These are phyloP conservation scores for Hippasteria phrygiana DNA, from an alignment of 53 echinoderm and acorn worm species.

Conservation along the genomic window DNA sequence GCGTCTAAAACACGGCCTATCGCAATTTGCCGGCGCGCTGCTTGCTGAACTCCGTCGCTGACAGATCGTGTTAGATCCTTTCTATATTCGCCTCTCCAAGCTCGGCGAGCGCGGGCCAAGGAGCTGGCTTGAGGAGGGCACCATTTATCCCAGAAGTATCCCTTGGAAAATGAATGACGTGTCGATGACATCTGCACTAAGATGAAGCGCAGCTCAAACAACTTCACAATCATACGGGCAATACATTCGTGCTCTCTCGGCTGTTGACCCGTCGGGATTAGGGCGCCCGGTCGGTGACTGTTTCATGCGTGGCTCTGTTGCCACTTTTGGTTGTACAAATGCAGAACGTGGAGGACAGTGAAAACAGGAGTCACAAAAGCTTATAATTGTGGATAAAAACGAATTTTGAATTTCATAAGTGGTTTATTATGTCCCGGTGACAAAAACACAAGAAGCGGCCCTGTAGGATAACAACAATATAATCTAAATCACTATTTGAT, in stretches of 20 bases:
- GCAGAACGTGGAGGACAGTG: no score
- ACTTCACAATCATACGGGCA: neutral
- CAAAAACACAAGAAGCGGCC: no score
- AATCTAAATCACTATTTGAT: no score
- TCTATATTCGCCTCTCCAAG: no score
- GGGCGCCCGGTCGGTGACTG: neutral
- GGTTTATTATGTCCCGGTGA: no score
- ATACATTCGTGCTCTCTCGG: neutral
- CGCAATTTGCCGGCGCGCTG: neutral
- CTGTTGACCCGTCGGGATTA: neutral
- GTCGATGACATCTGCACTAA: neutral
- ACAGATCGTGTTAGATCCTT: neutral
- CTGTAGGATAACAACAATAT: no score
- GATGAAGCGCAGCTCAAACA: constrained; percentile 10
- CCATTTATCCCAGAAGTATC: neutral
- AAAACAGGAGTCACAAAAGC: no score
- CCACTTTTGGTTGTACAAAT: neutral
- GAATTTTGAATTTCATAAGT: no score
- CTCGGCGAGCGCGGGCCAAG: neutral
- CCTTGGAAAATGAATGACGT: constrained; percentile 2
- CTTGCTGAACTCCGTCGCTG: neutral
- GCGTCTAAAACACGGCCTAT: neutral
- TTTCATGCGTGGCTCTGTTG: neutral
- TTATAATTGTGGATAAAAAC: no score
- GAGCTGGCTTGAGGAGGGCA: neutral